These are phyloP conservation scores for Aplodontia rufa DNA, from an alignment of 2,113 vertebrate genomes.

Conservation along the genomic window DNA sequence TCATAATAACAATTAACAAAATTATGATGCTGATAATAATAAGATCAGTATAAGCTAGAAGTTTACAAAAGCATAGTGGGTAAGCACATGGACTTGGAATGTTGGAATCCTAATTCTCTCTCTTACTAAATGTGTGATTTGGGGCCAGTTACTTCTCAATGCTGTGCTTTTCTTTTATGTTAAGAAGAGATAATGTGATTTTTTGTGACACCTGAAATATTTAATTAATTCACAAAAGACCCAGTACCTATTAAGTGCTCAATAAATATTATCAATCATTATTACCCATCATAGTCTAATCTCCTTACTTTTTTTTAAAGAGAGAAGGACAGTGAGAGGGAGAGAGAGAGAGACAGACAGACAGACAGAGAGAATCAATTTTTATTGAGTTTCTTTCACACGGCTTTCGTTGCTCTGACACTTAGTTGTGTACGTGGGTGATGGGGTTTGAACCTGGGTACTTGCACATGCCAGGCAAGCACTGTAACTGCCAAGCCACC, in stretches of 20 bases:
- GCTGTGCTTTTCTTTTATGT: not conserved
- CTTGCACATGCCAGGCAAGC: too few species aligned
- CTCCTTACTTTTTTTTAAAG: not conserved
- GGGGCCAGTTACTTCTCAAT: not conserved
- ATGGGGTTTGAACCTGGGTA: too few species aligned
- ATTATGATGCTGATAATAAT: too few species aligned
- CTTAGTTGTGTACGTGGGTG: too few species aligned
- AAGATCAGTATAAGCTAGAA: not conserved
- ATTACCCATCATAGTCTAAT: not conserved
- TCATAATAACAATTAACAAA: not conserved
- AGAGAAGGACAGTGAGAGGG: too few species aligned
- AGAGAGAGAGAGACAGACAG: too few species aligned
- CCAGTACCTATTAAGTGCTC: not conserved
- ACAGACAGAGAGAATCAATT: too few species aligned
- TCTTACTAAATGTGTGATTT: not conserved
- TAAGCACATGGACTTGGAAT: not conserved
- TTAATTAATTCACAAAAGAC: not conserved
- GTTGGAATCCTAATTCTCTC: not conserved
- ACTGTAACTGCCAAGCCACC: too few species aligned
- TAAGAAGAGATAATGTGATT: slow-evolving; percentile 1
- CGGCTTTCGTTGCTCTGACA: too few species aligned
- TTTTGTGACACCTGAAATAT: slow-evolving; percentile 21
- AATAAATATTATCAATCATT: not conserved
- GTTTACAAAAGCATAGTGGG: not conserved
- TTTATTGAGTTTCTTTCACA: too few species aligned